These are phyloP conservation scores for Apamea sordens DNA, from an alignment of 2,888 invertebrate genomes.

Conservation along the genomic window DNA sequence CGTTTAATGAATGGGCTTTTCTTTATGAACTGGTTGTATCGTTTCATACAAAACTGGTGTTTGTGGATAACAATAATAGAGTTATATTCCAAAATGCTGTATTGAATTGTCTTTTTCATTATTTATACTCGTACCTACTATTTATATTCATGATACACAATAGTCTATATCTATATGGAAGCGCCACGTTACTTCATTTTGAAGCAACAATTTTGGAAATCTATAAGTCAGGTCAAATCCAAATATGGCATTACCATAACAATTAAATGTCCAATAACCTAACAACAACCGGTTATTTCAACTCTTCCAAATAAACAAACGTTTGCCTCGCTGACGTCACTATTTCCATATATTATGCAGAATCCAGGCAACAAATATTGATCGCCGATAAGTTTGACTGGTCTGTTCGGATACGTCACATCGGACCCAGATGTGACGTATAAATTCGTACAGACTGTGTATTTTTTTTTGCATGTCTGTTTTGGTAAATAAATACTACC, in stretches of 20 bases:
- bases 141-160: background rate
- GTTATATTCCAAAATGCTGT: background rate
- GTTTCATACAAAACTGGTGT: background rate
- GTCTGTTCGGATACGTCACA: constrained; percentile 16
- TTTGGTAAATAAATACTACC: background rate
- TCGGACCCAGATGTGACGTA: constrained; percentile 25
- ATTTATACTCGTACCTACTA: too few relatives aligned
- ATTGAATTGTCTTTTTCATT: background rate
- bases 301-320: constrained; percentile 28
- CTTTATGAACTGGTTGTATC: constrained; percentile 2
- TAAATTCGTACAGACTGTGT: background rate
- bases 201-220: background rate
- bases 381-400: constrained; percentile 45
- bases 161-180: background rate
- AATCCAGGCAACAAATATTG: constrained; percentile 51
- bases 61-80: background rate
- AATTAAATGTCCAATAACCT: constrained; percentile 19
- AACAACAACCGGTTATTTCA: constrained; percentile 15
- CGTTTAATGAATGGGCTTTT: constrained; percentile 15
- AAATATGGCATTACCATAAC: constrained; percentile 4
- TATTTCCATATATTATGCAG: constrained; percentile 48
- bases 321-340: constrained; percentile 41
- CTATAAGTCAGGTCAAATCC: background rate
- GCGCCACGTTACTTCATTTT: background rate
- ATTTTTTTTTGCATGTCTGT: background rate